Percentiles rank a stretch among this genome's conserved stretches.
These are phyloP conservation scores for Siderastrea radians DNA, from an alignment of 92 coral and sea anemone species.

Conservation along the genomic window DNA sequence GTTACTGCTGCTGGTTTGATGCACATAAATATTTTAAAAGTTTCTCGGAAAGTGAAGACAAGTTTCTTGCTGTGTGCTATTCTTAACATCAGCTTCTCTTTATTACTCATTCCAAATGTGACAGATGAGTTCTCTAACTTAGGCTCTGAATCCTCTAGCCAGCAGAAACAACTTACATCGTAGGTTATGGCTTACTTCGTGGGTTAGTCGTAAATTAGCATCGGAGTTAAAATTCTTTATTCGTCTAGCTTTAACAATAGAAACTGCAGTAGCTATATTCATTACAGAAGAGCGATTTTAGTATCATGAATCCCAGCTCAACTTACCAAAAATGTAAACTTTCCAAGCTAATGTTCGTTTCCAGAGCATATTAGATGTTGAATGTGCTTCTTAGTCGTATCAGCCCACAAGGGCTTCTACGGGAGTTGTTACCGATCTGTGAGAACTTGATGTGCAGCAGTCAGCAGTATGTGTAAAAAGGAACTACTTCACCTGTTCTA, in stretches of 20 bases:
- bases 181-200: too few relatives aligned
- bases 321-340: not conserved
- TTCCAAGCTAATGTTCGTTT: not conserved
- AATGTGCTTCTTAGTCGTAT: not conserved
- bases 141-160: not conserved
- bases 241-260: not conserved
- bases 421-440: not conserved
- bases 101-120: not conserved
- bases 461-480: constrained; percentile 12
- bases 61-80: constrained; percentile 21
- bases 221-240: not conserved
- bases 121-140: not conserved
- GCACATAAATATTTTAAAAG: constrained; percentile 38
- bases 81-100: not conserved
- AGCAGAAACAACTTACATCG: not conserved
- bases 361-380: not conserved
- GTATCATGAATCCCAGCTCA: not conserved
- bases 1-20: not conserved
- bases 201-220: too few relatives aligned
- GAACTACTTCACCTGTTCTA: constrained; percentile 5
- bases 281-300: not conserved
- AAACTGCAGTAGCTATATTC: not conserved
- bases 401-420: constrained; percentile 19
- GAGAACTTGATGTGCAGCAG: constrained; percentile 20
- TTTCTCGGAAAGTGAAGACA: constrained; percentile 1